phyloP scores from a whole-genome alignment of 2,888 invertebrate genomes.

The Melipona beecheii region DNA sequence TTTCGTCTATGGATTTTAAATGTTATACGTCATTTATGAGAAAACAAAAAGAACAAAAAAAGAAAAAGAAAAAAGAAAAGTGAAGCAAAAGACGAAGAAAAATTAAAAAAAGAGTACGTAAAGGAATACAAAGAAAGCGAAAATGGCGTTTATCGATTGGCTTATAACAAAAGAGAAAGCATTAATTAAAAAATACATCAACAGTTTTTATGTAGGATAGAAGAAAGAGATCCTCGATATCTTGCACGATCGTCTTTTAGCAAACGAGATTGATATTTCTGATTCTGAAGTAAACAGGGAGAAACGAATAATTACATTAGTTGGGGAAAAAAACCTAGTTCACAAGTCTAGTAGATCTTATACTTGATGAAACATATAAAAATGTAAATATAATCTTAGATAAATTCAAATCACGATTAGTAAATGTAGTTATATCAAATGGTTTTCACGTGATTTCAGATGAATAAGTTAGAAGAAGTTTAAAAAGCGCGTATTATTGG shows the following conservation, averaged over 20 bases:
- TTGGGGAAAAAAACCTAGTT: neutral
- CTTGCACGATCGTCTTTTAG: slow-evolving; percentile 66
- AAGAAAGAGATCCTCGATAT: slow-evolving; percentile 44
- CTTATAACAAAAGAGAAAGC: slow-evolving; percentile 22
- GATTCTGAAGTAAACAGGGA: slow-evolving; percentile 10
- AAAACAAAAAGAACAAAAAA: slow-evolving; percentile 49
- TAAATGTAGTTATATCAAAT: slow-evolving; percentile 3
- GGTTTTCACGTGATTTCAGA: neutral
- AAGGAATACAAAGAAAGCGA: neutral
- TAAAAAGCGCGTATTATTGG: neutral
- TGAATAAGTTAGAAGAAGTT: neutral
- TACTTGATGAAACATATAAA: slow-evolving; percentile 4
- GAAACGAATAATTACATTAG: neutral
- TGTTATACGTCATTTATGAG: slow-evolving; percentile 72
- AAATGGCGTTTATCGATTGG: slow-evolving; percentile 31
- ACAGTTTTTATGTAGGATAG: slow-evolving; percentile 65
- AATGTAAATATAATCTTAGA: slow-evolving; percentile 19
- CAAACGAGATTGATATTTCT: slow-evolving; percentile 75
- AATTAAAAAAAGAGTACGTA: no score
- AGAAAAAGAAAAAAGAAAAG: neutral
- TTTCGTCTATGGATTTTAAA: slow-evolving; percentile 80
- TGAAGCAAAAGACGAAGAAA: neutral
- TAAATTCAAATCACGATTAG: slow-evolving; percentile 11
- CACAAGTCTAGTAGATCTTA: slow-evolving; percentile 22
- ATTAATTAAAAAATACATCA: slow-evolving; percentile 51